These are phyloP conservation scores for Mya arenaria DNA, from an alignment of 1,140 invertebrate species.

Conservation along the genomic window DNA sequence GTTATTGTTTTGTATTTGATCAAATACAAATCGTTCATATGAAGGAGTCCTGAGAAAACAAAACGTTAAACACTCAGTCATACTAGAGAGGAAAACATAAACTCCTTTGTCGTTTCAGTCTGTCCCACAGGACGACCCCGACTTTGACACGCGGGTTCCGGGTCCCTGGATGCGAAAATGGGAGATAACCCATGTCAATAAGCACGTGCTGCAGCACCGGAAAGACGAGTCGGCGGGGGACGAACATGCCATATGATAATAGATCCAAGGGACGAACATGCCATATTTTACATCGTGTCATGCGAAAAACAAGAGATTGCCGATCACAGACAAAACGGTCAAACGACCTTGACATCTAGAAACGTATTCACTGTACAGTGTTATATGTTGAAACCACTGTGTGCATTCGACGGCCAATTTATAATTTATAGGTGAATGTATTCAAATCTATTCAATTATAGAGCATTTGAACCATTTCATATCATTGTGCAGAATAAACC, in stretches of 20 bases:
- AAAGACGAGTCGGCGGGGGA: background rate
- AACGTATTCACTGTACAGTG: background rate
- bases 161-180: slow-evolving; percentile 71
- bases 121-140: slow-evolving; percentile 10
- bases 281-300: background rate
- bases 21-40: background rate
- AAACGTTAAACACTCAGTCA: too few relatives aligned
- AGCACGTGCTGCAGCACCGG: slow-evolving; percentile 50
- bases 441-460: too few relatives aligned
- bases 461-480: too few relatives aligned
- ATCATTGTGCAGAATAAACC: too few relatives aligned
- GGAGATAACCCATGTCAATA: slow-evolving; percentile 63
- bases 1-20: background rate
- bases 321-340: background rate
- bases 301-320: background rate
- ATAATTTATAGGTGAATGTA: too few relatives aligned
- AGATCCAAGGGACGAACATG: background rate
- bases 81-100: too few relatives aligned
- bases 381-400: too few relatives aligned
- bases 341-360: background rate
- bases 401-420: too few relatives aligned
- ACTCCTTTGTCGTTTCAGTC: background rate
- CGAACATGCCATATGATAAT: background rate
- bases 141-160: slow-evolving; percentile 61
- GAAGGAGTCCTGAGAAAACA: background rate